Percentiles rank a stretch among this genome's conserved stretches.
phyloP scores from a whole-genome alignment of 2,888 invertebrate genomes.

The Phengaris arion region DNA sequence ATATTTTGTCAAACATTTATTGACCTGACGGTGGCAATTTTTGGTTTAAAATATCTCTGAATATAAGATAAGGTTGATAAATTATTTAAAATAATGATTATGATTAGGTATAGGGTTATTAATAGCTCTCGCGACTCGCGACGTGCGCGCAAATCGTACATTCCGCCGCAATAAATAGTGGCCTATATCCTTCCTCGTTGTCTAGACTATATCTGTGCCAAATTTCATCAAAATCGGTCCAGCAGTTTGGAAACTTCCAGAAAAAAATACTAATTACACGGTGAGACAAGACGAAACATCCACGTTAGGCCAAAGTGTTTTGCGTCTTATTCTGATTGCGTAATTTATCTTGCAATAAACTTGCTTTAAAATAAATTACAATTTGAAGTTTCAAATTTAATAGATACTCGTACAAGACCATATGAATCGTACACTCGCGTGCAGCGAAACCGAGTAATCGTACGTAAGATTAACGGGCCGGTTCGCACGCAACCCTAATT shows the following conservation, averaged over 20 bases:
- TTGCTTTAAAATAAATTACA: constrained; percentile 4
- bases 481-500: constrained; percentile 53
- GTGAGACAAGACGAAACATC: too few species aligned
- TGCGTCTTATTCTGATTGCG: neutral
- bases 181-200: too few species aligned
- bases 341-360: neutral
- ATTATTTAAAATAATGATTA: neutral
- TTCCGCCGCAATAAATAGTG: too few species aligned
- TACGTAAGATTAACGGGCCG: constrained; percentile 50
- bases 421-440: constrained; percentile 46
- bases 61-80: neutral
- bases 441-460: constrained; percentile 52
- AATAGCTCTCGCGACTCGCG: too few species aligned
- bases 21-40: neutral
- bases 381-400: neutral
- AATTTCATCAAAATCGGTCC: too few species aligned
- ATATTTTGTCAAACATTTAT: neutral
- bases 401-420: constrained; percentile 24
- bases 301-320: neutral
- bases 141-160: too few species aligned
- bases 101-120: too few species aligned
- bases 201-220: too few species aligned
- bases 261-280: too few species aligned
- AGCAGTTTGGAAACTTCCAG: too few species aligned
- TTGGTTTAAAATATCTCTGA: neutral